A percentile compares a stretch with the other conserved stretches of the same genome.
Conservation (phyloP, 2,113 vertebrate species). For the Chlorocebus sabaeus region DNA sequence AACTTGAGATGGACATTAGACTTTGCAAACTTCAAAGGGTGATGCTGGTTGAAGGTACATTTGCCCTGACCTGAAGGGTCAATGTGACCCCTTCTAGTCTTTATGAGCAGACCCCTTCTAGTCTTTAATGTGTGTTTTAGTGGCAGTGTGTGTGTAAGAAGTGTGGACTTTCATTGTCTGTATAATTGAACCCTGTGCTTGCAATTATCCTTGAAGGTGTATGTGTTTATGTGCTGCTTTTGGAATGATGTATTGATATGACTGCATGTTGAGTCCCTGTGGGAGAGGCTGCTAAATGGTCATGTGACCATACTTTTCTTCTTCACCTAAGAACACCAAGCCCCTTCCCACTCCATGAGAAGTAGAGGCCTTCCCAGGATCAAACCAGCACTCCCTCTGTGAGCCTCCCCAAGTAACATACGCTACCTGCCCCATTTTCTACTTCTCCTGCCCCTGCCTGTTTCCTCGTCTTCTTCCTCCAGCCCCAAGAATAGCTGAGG, state of each 20-base stretch:
- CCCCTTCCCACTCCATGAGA: not conserved
- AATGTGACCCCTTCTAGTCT: not conserved
- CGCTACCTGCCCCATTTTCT: not conserved
- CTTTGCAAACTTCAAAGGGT: not conserved
- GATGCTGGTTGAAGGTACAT: accelerated
- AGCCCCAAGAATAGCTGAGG: not conserved
- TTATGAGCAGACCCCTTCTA: not conserved
- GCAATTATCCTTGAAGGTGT: accelerated
- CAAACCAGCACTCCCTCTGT: not conserved
- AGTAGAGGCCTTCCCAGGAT: not conserved
- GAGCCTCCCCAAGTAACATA: not conserved
- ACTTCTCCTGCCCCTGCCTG: not conserved
- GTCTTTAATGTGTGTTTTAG: not conserved
- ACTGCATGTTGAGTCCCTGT: not conserved
- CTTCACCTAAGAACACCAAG: not conserved
- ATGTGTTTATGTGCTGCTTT: not conserved
- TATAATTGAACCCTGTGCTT: not conserved
- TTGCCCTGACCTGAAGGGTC: not conserved
- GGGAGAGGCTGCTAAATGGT: not conserved
- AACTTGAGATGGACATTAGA: not conserved
- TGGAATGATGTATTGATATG: too few species aligned
- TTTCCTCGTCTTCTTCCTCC: constrained; percentile 2
- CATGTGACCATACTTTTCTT: not conserved
- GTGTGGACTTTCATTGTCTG: accelerated
- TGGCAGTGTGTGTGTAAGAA: not conserved